A percentile compares a stretch with the other conserved stretches of the same genome.
These are phyloP conservation scores for Hydrozoanthus tunicans DNA, from an alignment of 64 coral and sea anemone genomes.

Conservation along the genomic window DNA sequence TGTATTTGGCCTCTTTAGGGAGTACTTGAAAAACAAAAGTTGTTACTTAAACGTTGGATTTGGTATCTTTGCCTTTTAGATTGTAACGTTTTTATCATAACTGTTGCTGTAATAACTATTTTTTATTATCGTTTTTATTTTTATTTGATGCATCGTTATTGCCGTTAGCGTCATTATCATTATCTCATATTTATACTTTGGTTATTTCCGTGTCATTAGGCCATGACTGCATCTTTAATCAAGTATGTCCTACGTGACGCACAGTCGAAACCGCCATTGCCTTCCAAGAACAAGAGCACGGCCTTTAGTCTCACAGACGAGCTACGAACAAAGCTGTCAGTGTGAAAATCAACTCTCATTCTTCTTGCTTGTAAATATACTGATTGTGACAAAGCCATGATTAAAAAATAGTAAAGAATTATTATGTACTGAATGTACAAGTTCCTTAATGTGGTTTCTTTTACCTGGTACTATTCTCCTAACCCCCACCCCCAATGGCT, in stretches of 20 bases:
- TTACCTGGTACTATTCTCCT: no score
- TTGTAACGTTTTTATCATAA: no score
- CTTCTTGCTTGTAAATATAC: conserved; percentile 21
- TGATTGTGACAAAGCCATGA: not conserved
- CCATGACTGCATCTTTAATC: conserved; percentile 40
- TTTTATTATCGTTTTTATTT: no score
- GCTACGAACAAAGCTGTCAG: not conserved
- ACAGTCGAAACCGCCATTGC: not conserved
- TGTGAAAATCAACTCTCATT: not conserved
- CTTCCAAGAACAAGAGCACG: conserved; percentile 5
- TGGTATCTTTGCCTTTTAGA: no score
- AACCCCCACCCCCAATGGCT: no score
- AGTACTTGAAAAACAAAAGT: no score
- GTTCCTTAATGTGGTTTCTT: not conserved
- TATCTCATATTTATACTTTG: not conserved
- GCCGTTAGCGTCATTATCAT: not conserved
- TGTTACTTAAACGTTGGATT: no score
- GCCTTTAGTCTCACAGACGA: not conserved
- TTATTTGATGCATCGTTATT: not conserved
- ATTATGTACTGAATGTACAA: not conserved
- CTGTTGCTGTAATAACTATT: no score
- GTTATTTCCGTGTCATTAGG: conserved; percentile 5
- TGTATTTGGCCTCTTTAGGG: no score
- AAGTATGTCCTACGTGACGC: conserved; percentile 2
- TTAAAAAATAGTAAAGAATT: conserved; percentile 5